phyloP scores from a whole-genome alignment of 2,888 invertebrate species.

The Polyploca ridens region DNA sequence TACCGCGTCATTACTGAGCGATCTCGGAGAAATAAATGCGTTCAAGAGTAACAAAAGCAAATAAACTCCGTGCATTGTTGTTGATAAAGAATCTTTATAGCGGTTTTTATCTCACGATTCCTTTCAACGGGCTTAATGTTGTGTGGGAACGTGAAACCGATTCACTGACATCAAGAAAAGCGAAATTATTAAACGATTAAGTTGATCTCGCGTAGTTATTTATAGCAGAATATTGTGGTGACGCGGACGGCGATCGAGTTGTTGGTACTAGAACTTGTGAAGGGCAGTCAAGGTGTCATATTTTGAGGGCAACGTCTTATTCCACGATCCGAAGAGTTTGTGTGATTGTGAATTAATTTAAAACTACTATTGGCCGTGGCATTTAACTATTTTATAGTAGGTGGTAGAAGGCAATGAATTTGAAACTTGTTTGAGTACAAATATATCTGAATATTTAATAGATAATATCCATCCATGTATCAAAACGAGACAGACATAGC shows the following conservation, averaged over 20 bases:
- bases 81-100: conserved; percentile 8
- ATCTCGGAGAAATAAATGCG: neutral
- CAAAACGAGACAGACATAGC: no score
- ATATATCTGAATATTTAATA: neutral
- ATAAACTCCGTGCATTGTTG: neutral
- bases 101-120: conserved; percentile 5
- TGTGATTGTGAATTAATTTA: neutral
- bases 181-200: neutral
- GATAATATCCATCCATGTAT: neutral
- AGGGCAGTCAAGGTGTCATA: conserved; percentile 9
- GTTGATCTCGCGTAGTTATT: neutral
- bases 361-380: neutral
- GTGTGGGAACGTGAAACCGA: conserved; percentile 1
- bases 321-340: neutral
- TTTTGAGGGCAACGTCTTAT: conserved; percentile 3
- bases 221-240: conserved; percentile 2
- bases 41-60: neutral
- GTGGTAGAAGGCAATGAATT: neutral
- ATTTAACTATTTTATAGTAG: neutral
- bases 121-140: neutral
- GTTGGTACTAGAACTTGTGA: neutral
- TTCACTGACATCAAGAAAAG: neutral
- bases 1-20: neutral
- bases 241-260: neutral
- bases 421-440: neutral